phyloP scores from a whole-genome alignment of 1,140 invertebrate genomes.

The Drosophila dunni region DNA sequence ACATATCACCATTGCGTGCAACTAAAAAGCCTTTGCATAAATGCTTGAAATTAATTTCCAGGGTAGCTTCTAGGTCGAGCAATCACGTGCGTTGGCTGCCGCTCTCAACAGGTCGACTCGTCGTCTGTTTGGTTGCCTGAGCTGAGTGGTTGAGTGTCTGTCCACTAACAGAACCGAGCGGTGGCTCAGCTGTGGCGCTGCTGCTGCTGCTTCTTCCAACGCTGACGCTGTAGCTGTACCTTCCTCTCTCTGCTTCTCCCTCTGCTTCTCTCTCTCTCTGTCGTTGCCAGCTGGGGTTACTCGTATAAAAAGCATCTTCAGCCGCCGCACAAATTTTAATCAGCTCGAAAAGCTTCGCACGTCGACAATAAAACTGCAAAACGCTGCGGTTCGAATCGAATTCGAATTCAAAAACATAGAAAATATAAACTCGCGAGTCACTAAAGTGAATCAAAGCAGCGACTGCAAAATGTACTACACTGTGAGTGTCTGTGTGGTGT shows the following conservation, averaged over 20 bases:
- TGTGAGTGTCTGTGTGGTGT: slow-evolving; percentile 48
- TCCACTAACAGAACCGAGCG: slow-evolving; percentile 33
- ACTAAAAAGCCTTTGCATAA: not conserved
- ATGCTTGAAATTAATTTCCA: not conserved
- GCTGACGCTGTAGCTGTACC: not conserved
- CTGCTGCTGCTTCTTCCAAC: not conserved
- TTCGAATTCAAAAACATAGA: slow-evolving; percentile 7
- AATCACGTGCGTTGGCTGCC: not conserved
- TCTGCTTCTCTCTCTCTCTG: not conserved
- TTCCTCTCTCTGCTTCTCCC: not conserved
- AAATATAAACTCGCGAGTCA: slow-evolving; percentile 11
- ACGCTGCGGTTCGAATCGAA: slow-evolving; percentile 1
- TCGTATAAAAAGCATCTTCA: slow-evolving; percentile 84
- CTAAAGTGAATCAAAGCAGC: not conserved
- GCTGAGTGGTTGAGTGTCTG: slow-evolving; percentile 18
- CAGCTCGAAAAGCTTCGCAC: slow-evolving; percentile 74
- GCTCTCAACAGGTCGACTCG: slow-evolving; percentile 19
- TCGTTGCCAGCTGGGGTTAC: not conserved
- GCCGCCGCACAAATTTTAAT: slow-evolving; percentile 81
- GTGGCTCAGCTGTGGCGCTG: slow-evolving; percentile 26
- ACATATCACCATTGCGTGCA: not conserved
- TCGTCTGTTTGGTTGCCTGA: slow-evolving; percentile 1
- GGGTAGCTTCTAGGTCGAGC: not conserved
- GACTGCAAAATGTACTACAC: slow-evolving; percentile 17
- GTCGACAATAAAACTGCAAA: slow-evolving; percentile 42